A percentile compares a stretch with the other conserved stretches of the same genome.
Conservation (phyloP, 2,113 vertebrate species). For the Chloebia gouldiae region DNA sequence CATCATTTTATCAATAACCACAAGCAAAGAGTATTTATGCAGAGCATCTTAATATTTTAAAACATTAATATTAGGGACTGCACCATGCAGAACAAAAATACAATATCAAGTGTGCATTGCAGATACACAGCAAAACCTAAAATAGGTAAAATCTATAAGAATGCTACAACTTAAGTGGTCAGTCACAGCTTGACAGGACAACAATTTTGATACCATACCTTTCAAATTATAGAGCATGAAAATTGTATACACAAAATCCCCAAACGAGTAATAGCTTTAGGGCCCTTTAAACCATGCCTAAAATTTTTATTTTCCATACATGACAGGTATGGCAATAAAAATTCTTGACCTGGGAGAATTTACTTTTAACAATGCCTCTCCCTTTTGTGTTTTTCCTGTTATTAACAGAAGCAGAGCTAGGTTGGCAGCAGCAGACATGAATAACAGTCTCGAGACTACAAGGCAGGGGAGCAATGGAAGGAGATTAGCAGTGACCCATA, state of each 20-base stretch:
- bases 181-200: neutral
- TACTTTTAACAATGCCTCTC: neutral
- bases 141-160: neutral
- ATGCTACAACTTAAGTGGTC: neutral
- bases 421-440: neutral
- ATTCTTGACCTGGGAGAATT: neutral
- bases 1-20: neutral
- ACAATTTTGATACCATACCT: neutral
- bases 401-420: neutral
- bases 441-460: neutral
- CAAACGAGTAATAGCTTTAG: neutral
- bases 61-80: neutral
- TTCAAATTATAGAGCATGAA: neutral
- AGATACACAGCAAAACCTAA: neutral
- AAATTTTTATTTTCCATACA: neutral
- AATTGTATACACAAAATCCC: neutral
- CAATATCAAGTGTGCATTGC: neutral
- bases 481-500: neutral
- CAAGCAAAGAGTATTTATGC: neutral
- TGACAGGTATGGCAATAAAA: neutral
- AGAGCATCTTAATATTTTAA: slow-evolving; percentile 3
- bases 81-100: neutral
- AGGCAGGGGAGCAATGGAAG: neutral
- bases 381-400: neutral
- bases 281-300: neutral